Conservation (phyloP, 2,113 vertebrate genomes). For the Poeciliopsis turrubarensis region DNA sequence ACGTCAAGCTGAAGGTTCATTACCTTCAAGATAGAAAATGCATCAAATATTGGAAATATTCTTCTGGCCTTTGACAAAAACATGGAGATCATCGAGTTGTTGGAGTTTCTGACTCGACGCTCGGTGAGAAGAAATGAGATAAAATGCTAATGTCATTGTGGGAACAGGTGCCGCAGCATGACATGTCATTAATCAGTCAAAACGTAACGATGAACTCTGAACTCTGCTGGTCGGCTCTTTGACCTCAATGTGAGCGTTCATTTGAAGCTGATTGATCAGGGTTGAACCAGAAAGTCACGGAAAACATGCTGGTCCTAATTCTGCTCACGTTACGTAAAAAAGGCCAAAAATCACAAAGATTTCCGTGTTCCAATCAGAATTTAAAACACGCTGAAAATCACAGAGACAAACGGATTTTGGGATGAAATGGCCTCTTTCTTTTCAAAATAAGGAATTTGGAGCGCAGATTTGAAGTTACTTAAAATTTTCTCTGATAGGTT, state of each 20-base stretch:
- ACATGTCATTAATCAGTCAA: conserved; percentile 72
- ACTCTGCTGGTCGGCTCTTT: conserved; percentile 55
- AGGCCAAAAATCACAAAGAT: not conserved
- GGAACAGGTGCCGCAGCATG: conserved; percentile 67
- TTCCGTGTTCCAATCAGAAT: not conserved
- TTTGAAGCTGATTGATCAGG: conserved; percentile 49
- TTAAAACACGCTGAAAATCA: not conserved
- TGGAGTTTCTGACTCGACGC: conserved; percentile 3
- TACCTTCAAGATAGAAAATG: not conserved
- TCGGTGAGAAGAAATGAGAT: conserved; percentile 22
- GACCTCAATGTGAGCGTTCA: conserved; percentile 47
- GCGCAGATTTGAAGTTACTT: not conserved
- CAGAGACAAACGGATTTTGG: not conserved
- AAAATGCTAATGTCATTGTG: conserved; percentile 43
- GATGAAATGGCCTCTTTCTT: too few relatives aligned
- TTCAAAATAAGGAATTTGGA: not conserved
- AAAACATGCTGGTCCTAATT: not conserved
- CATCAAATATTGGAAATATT: not conserved
- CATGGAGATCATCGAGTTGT: not conserved
- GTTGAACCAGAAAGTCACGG: conserved; percentile 13
- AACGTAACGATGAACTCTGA: conserved; percentile 61
- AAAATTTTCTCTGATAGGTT: not conserved
- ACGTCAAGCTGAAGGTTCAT: not conserved
- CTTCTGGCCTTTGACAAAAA: not conserved
- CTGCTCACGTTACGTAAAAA: not conserved